phyloP scores from a whole-genome alignment of 2,888 invertebrate species.

The Lepidochrysops patricia region DNA sequence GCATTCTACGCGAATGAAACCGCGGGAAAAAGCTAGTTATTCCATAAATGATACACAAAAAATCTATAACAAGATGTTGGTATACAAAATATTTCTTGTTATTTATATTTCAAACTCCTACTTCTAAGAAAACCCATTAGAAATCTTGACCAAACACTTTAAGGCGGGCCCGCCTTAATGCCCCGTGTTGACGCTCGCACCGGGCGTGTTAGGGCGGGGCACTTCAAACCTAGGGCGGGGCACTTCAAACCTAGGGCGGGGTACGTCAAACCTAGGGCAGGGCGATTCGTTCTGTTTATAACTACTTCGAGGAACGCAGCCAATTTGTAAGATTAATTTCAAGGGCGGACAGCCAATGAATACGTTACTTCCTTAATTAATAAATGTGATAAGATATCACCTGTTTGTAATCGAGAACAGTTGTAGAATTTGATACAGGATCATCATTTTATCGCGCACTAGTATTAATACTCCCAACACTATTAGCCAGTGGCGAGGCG shows the following conservation, averaged over 20 bases:
- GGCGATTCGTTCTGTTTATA: constrained; percentile 23
- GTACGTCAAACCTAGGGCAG: constrained; percentile 46
- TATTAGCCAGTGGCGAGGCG: too few relatives aligned
- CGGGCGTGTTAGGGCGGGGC: constrained; percentile 61
- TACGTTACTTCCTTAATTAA: background rate
- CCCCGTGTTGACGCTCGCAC: constrained; percentile 21
- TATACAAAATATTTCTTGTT: background rate
- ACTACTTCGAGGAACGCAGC: constrained; percentile 24
- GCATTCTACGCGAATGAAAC: too few relatives aligned
- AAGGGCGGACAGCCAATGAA: constrained; percentile 23
- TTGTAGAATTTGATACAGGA: background rate
- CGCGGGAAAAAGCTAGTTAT: too few relatives aligned
- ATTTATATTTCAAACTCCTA: background rate
- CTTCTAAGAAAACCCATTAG: constrained; percentile 1
- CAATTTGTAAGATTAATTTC: constrained; percentile 57
- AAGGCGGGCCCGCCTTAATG: constrained; percentile 29
- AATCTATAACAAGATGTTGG: too few relatives aligned
- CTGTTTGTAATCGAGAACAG: too few relatives aligned
- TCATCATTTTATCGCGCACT: background rate
- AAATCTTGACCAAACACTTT: constrained; percentile 50
- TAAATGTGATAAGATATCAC: background rate
- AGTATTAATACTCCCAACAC: too few relatives aligned
- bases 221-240: constrained; percentile 43
- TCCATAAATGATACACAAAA: too few relatives aligned
- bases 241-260: constrained; percentile 21